A percentile compares a stretch with the other conserved stretches of the same genome.
These are phyloP conservation scores for Caranx melampygus DNA, from an alignment of 2,113 vertebrate species.

Conservation along the genomic window DNA sequence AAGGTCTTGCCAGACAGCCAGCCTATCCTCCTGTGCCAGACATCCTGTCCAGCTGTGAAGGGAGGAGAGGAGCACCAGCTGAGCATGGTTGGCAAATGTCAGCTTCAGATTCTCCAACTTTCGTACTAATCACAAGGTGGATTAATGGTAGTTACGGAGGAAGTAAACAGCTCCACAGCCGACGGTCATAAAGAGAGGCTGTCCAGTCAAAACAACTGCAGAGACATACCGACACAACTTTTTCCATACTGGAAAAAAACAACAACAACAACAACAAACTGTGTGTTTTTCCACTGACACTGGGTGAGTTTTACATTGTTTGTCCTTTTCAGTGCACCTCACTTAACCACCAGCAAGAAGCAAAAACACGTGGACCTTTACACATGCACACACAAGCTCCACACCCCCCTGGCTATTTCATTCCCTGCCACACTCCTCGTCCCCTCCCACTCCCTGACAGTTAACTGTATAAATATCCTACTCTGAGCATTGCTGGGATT, in stretches of 20 bases:
- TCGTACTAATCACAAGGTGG: slow-evolving; percentile 6
- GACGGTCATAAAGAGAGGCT: slow-evolving; percentile 53
- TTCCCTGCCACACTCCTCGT: slow-evolving; percentile 47
- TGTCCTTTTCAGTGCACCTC: slow-evolving; percentile 13
- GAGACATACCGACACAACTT: slow-evolving; percentile 33
- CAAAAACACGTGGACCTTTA: slow-evolving; percentile 44
- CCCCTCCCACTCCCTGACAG: slow-evolving; percentile 67
- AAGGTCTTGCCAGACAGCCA: slow-evolving; percentile 19
- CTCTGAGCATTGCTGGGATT: slow-evolving; percentile 47
- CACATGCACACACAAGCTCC: slow-evolving; percentile 6
- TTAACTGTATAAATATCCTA: slow-evolving; percentile 74
- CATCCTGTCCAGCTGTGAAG: slow-evolving; percentile 55
- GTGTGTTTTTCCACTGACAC: slow-evolving; percentile 45
- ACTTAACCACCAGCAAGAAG: slow-evolving; percentile 15
- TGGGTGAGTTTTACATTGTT: slow-evolving; percentile 31
- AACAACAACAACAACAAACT: slow-evolving; percentile 31
- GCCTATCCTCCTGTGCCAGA: slow-evolving; percentile 52
- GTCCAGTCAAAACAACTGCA: slow-evolving; percentile 71
- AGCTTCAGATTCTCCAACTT: background rate
- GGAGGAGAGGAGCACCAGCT: background rate
- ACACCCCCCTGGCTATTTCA: slow-evolving; percentile 42
- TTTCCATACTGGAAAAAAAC: slow-evolving; percentile 24
- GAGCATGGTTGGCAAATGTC: background rate
- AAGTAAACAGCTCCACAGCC: slow-evolving; percentile 52
- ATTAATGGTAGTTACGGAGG: slow-evolving; percentile 51